phyloP scores from a whole-genome alignment of 2,888 invertebrate species.

The Endomychus coccineus region DNA sequence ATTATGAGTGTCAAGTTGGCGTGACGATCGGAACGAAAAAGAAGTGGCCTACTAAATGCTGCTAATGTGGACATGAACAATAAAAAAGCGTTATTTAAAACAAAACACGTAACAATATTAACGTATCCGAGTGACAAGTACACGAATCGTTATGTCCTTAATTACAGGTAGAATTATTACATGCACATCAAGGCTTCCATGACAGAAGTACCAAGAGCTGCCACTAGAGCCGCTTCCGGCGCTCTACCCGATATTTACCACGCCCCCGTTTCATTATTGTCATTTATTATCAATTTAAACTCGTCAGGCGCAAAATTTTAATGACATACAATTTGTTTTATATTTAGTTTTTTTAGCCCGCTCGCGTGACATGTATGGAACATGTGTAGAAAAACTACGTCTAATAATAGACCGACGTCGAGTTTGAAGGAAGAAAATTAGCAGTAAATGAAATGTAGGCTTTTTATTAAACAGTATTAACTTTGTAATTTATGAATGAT shows the following conservation, averaged over 20 bases:
- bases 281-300: slow-evolving; percentile 45
- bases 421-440: too few relatives aligned
- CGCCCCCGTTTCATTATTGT: slow-evolving; percentile 44
- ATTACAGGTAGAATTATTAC: slow-evolving; percentile 27
- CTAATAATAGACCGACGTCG: too few relatives aligned
- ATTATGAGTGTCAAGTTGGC: too few relatives aligned
- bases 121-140: slow-evolving; percentile 25
- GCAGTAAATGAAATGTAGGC: too few relatives aligned
- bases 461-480: too few relatives aligned
- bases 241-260: slow-evolving; percentile 36
- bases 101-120: slow-evolving; percentile 1
- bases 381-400: slow-evolving; percentile 25
- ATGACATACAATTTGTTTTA: slow-evolving; percentile 43
- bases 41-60: too few relatives aligned
- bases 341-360: slow-evolving; percentile 29
- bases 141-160: slow-evolving; percentile 29
- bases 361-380: slow-evolving; percentile 30
- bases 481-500: too few relatives aligned
- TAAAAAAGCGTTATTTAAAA: too few relatives aligned
- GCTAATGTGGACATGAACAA: too few relatives aligned
- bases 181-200: slow-evolving; percentile 22
- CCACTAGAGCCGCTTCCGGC: slow-evolving; percentile 38
- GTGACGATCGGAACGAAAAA: too few relatives aligned
- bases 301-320: slow-evolving; percentile 43
- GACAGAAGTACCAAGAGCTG: slow-evolving; percentile 31